Evolutionary conservation across 2,113 vertebrate genomes (phyloP).

Genomic region (Anas platyrhynchos): DNA sequence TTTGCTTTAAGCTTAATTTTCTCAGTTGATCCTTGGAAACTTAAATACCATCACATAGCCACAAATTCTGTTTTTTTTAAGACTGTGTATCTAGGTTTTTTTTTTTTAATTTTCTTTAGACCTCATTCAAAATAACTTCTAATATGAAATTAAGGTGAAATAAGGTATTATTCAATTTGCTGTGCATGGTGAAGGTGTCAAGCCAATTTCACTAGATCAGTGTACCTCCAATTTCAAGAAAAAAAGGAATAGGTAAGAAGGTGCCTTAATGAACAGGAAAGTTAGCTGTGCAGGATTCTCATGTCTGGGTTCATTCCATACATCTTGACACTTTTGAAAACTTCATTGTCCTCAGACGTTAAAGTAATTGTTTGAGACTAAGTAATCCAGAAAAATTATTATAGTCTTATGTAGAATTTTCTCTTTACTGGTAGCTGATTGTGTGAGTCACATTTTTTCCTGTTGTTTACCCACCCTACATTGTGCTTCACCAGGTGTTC

Average conservation of each 20-base stretch:
- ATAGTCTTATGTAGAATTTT: not conserved
- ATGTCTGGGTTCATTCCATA: not conserved
- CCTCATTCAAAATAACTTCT: not conserved
- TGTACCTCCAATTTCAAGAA: not conserved
- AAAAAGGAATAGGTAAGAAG: not conserved
- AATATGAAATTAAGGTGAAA: not conserved
- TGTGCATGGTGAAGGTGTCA: not conserved
- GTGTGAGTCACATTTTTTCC: not conserved
- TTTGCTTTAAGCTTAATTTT: not conserved
- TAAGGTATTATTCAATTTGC: not conserved
- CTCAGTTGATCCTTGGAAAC: not conserved
- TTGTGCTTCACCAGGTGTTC: not conserved
- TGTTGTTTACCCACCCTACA: not conserved
- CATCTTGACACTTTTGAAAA: not conserved
- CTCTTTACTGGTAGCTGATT: not conserved
- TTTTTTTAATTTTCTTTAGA: not conserved
- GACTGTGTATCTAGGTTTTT: not conserved
- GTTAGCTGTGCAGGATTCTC: not conserved
- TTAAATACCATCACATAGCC: not conserved
- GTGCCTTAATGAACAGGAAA: not conserved
- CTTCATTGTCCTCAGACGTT: not conserved
- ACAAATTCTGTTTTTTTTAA: not conserved
- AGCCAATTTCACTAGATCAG: not conserved
- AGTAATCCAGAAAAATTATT: not conserved
- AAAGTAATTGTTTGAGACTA: not conserved